Evolutionary conservation across 2,113 vertebrate genomes (phyloP).

Genomic region (Steatornis caripensis): DNA sequence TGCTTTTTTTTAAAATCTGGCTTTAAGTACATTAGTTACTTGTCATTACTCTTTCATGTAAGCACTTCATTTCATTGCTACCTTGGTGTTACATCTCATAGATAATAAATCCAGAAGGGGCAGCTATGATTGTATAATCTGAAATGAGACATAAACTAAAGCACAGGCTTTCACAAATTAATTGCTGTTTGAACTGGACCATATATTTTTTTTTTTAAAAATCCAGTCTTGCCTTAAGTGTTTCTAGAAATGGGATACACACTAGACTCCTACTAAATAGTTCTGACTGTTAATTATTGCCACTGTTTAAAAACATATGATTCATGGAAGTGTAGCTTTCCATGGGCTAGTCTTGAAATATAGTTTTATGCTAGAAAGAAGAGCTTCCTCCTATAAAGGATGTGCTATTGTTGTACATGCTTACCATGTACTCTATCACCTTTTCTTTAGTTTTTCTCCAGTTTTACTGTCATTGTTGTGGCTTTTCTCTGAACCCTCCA

Average conservation of each 20-base stretch:
- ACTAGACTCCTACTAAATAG: neutral
- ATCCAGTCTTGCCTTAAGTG: neutral
- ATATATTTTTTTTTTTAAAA: neutral
- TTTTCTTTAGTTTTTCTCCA: neutral
- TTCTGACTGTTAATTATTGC: neutral
- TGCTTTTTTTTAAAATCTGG: neutral
- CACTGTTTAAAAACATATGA: neutral
- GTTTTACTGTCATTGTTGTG: neutral
- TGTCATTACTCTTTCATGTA: constrained; percentile 37
- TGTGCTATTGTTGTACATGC: neutral
- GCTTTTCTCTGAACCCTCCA: neutral
- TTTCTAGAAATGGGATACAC: neutral
- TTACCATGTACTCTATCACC: neutral
- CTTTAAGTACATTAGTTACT: constrained; percentile 14
- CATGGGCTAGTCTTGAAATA: neutral
- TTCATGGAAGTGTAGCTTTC: neutral
- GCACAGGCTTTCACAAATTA: constrained; percentile 2
- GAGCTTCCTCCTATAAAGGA: neutral
- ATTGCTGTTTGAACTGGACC: neutral
- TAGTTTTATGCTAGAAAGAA: neutral
- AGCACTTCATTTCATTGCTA: constrained; percentile 28
- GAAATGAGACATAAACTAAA: constrained; percentile 24
- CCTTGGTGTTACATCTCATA: constrained; percentile 11
- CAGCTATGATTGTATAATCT: neutral
- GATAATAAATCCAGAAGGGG: constrained; percentile 25